A percentile compares a stretch with the other conserved stretches of the same genome.
These are phyloP conservation scores for Hermaeophaga mercurialis DNA, from an alignment of 2,888 invertebrate species.

Conservation along the genomic window DNA sequence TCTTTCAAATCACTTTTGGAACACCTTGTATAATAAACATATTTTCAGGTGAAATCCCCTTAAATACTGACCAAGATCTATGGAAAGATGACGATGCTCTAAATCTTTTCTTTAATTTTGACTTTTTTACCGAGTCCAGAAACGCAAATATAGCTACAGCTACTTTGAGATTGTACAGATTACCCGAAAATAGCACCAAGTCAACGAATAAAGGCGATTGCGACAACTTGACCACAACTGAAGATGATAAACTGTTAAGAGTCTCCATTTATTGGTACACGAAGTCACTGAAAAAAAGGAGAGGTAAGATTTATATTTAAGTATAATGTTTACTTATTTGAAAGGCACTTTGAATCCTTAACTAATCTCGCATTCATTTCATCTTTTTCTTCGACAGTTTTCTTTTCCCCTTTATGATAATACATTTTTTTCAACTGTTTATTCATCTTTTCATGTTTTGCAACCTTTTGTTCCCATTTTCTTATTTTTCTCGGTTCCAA, in stretches of 20 bases:
- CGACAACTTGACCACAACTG: constrained; percentile 42
- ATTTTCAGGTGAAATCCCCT: constrained; percentile 64
- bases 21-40: too few species aligned
- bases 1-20: too few species aligned
- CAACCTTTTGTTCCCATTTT: too few species aligned
- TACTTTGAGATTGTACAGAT: constrained; percentile 60
- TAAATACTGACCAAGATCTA: constrained; percentile 61
- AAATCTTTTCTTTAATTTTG: constrained; percentile 64
- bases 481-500: too few species aligned
- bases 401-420: too few species aligned
- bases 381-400: too few species aligned
- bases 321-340: too few species aligned
- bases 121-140: constrained; percentile 55
- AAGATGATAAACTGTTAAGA: constrained; percentile 62
- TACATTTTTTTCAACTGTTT: too few species aligned
- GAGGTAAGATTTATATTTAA: constrained; percentile 60
- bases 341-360: too few species aligned
- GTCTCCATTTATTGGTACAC: constrained; percentile 66
- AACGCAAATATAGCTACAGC: constrained; percentile 60
- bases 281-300: constrained; percentile 61
- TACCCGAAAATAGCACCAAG: constrained; percentile 54
- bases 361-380: too few species aligned
- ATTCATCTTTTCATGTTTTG: too few species aligned
- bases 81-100: constrained; percentile 62
- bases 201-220: constrained; percentile 36